Conservation (phyloP, 2,888 invertebrate genomes). For the Nemoura dubitans region DNA sequence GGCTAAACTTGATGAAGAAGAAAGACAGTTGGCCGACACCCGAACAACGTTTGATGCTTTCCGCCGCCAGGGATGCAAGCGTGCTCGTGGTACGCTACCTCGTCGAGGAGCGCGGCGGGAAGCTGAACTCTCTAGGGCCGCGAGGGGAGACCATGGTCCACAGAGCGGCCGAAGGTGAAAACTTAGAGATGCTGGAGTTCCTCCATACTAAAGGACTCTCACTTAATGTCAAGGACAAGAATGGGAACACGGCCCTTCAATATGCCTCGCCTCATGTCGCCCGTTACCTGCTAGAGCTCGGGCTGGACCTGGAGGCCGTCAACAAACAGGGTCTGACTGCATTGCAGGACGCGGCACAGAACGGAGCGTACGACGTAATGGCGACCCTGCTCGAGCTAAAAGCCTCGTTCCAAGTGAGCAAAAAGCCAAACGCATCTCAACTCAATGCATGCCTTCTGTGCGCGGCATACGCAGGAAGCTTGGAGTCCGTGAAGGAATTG, state of each 20-base stretch:
- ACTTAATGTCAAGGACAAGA: too few relatives aligned
- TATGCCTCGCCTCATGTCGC: too few relatives aligned
- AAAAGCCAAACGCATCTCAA: too few relatives aligned
- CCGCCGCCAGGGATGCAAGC: not conserved
- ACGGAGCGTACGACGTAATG: not conserved
- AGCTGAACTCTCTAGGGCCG: not conserved
- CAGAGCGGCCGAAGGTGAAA: not conserved
- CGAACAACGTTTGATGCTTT: not conserved
- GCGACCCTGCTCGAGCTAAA: too few relatives aligned
- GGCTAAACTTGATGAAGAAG: not conserved
- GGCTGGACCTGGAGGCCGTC: not conserved
- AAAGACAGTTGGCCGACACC: too few relatives aligned
- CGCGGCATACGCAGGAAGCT: too few relatives aligned
- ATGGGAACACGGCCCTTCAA: too few relatives aligned
- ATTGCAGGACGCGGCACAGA: not conserved
- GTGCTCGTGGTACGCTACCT: not conserved
- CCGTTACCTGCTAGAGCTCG: too few relatives aligned
- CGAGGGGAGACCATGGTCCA: not conserved
- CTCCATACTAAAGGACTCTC: not conserved
- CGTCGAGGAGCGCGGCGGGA: not conserved
- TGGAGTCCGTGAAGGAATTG: too few relatives aligned
- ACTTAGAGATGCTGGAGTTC: not conserved
- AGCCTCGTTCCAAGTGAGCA: too few relatives aligned
- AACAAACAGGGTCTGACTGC: not conserved
- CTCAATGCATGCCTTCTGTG: too few relatives aligned